These are phyloP conservation scores for Pelecanoides urinatrix DNA, from an alignment of 2,113 vertebrate genomes.

Conservation along the genomic window DNA sequence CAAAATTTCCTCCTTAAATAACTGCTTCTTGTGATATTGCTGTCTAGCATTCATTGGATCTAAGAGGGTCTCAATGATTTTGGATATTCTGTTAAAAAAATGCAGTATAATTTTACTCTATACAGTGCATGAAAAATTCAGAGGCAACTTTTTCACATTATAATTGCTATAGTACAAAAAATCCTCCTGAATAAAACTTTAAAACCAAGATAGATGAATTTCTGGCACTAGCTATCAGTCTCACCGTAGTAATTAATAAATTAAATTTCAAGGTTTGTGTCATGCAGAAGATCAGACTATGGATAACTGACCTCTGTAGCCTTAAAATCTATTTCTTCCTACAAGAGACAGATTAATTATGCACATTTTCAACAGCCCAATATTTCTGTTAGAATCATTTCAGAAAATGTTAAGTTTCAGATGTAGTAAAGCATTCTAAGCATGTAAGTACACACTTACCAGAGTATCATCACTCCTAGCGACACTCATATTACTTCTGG, in stretches of 20 bases:
- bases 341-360: background rate
- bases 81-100: background rate
- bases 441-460: constrained; percentile 78
- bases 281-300: background rate
- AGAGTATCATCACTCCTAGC: constrained; percentile 94
- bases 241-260: background rate
- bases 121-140: background rate
- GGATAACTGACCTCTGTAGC: background rate
- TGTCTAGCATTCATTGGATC: background rate
- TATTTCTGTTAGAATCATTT: background rate
- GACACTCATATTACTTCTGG: constrained; percentile 96
- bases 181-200: background rate
- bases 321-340: background rate
- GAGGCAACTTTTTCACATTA: background rate
- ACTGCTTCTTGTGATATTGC: background rate
- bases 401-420: background rate
- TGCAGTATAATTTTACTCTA: background rate
- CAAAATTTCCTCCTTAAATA: background rate
- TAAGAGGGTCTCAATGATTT: background rate
- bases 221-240: background rate
- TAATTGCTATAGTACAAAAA: background rate
- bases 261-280: background rate
- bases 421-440: background rate
- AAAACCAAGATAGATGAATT: background rate
- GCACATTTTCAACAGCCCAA: background rate